Conservation (phyloP, 2,113 vertebrate genomes). For the Phalacrocorax pelagicus region DNA sequence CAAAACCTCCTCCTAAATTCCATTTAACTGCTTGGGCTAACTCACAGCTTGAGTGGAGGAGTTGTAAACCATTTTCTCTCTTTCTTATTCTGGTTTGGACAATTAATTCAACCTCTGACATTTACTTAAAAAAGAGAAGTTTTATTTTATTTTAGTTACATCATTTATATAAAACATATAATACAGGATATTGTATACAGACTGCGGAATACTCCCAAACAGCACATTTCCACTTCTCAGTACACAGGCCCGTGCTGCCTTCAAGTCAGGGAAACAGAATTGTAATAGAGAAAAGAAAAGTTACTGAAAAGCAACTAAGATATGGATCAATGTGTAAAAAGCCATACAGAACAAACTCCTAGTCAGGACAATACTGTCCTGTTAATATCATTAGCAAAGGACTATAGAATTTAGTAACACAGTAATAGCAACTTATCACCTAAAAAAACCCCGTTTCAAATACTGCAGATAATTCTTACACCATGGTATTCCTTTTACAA, state of each 20-base stretch:
- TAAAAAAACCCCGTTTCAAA: fast-evolving
- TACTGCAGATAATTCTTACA: background rate
- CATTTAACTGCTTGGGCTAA: background rate
- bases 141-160: background rate
- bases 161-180: background rate
- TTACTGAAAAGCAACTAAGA: background rate
- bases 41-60: background rate
- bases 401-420: background rate
- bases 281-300: background rate
- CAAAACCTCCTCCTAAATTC: background rate
- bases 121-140: background rate
- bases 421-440: background rate
- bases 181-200: background rate
- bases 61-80: background rate
- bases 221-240: background rate
- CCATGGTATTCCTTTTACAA: background rate
- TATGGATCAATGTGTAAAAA: background rate
- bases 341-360: background rate
- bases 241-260: background rate
- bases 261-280: background rate
- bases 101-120: background rate
- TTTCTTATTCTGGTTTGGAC: background rate
- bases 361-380: background rate
- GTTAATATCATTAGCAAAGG: background rate
- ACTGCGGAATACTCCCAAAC: background rate